Evolutionary conservation across 2,888 invertebrate genomes (phyloP).

Genomic region (Caenorhabditis macrosperma): DNA sequence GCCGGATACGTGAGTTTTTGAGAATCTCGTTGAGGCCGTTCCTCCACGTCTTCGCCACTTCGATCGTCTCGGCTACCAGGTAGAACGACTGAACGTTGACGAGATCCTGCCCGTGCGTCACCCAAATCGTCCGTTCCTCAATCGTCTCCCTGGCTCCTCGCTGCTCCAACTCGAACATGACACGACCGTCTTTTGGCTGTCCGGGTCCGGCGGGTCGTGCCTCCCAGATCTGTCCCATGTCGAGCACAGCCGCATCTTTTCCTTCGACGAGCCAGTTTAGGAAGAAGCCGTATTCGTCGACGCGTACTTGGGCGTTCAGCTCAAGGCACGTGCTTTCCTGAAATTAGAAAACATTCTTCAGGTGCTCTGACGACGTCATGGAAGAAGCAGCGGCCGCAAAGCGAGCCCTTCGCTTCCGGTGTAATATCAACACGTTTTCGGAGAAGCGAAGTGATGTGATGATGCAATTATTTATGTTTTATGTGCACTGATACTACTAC

Average conservation of each 20-base stretch:
- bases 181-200: constrained; percentile 86
- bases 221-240: constrained; percentile 88
- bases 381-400: not conserved
- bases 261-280: constrained; percentile 83
- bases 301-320: constrained; percentile 81
- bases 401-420: not conserved
- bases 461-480: constrained; percentile 14
- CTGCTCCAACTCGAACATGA: constrained; percentile 86
- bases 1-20: constrained; percentile 91
- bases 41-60: constrained; percentile 96
- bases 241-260: constrained; percentile 96
- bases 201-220: constrained; percentile 72
- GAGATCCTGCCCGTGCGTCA: constrained; percentile 98
- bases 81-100: constrained; percentile 99
- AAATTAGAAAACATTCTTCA: constrained; percentile 11
- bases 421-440: not conserved
- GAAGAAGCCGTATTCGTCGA: constrained; percentile 83
- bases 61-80: constrained; percentile 93
- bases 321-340: constrained; percentile 79
- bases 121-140: constrained; percentile 94
- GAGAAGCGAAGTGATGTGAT: constrained; percentile 21
- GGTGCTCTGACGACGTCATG: not conserved
- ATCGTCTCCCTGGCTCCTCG: constrained; percentile 87
- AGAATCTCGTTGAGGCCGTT: constrained; percentile 90
- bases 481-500: too few species aligned